Conservation (phyloP, 1,140 invertebrate genomes). For the Arctopsyche grandis region DNA sequence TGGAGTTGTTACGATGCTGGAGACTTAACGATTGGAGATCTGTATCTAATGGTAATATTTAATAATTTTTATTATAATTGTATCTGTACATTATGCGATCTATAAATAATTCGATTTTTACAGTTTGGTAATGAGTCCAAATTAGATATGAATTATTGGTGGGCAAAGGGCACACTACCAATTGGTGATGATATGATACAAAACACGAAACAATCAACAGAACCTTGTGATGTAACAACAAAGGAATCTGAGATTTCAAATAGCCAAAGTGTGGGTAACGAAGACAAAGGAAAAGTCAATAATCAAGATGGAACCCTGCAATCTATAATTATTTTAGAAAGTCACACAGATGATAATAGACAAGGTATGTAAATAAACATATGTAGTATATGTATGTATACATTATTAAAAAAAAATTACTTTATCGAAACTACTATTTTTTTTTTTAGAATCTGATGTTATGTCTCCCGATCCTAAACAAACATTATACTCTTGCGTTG, state of each 20-base stretch:
- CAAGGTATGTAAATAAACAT: not conserved
- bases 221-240: not conserved
- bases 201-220: slow-evolving; percentile 51
- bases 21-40: slow-evolving; percentile 85
- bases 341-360: not conserved
- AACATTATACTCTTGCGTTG: not conserved
- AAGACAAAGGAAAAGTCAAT: slow-evolving; percentile 56
- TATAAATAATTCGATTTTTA: slow-evolving; percentile 39
- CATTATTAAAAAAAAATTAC: not conserved
- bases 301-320: slow-evolving; percentile 62
- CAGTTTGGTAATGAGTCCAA: slow-evolving; percentile 84
- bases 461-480: slow-evolving; percentile 47
- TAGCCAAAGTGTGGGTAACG: slow-evolving; percentile 26
- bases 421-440: slow-evolving; percentile 53
- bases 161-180: slow-evolving; percentile 69
- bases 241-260: slow-evolving; percentile 54
- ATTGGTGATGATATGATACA: slow-evolving; percentile 56
- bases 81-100: not conserved
- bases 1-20: slow-evolving; percentile 82
- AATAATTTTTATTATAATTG: not conserved
- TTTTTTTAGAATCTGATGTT: slow-evolving; percentile 38
- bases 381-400: not conserved
- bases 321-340: slow-evolving; percentile 56
- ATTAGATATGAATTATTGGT: slow-evolving; percentile 85
- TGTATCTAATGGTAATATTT: slow-evolving; percentile 83